Evolutionary conservation across 2,113 vertebrate species (phyloP), one percentile per base, ranked within the genome.

Genomic region (Austrofundulus limnaeus): DNA sequence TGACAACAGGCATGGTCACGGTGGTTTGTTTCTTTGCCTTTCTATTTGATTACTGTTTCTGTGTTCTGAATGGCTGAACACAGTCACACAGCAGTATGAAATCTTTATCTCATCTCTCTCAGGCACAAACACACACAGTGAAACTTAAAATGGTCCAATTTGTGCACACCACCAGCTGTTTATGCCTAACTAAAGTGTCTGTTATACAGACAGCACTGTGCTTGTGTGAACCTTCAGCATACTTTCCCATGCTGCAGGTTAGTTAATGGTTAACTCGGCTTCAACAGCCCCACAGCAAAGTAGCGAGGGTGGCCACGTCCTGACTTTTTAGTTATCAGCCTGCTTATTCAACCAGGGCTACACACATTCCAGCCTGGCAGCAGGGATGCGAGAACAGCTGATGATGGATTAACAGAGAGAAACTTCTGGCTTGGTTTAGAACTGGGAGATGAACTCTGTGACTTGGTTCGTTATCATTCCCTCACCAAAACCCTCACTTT

Each of bases 1-100:
- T 74, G 72, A 79, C 59, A 83, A 85, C 80, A 84, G 83, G 72
- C 87, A 81, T 70, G 61, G 69, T 83, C 69, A 43, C 41, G 70
- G 68, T 56, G 53, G 70, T 68, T 87, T 83, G 67, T 79, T 81
- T 81, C n/a, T 34, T 80, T 75, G 39, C 51, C 65, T 75, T 49
- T 81, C 67, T 73, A 50, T 85, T 88, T 85, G 82, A 87, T 82
- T 84, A 70, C 77, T 60, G 72, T 52, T 78, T 61, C 80, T 69
- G 60, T 68, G 70, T 85, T 84, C 68, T 78, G 77, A 80, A 82
- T 82, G 71, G 24, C 34, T 87, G 76, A 79, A 81, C 78, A 47
- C 41, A 86, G 63, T 74, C 48, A n/a, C 81, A 79, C 54, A 70
- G 67, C 45, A 49, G 42, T 43, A 6, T 67, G 24, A 16, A 34